Evolutionary conservation across 2,113 vertebrate species (phyloP), one percentile per base, ranked within the genome.

Genomic region (Xenus cinereus): DNA sequence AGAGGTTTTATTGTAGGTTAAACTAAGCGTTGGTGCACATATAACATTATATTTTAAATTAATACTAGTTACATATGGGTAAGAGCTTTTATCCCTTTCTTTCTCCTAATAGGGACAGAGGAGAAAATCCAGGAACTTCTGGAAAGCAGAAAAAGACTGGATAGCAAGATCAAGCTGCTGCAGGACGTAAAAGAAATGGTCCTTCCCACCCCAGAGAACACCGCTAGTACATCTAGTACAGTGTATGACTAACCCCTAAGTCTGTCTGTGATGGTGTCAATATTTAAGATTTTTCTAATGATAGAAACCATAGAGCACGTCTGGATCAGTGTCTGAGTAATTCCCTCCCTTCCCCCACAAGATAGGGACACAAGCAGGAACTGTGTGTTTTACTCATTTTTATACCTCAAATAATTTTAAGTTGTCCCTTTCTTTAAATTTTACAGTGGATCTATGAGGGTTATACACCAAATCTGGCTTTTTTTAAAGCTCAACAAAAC

Each of bases 91-190:
- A 30, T 77, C 45, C 26, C 30, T 68, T 59, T 90, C 50, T 46
- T 95, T 80, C 68, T 95, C 15, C 5, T 74, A 35, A 84, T 23
- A 98, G 98, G 54, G 90, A 92, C 97, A 84, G 94, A 97, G 28
- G 73, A 80, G 18, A 97, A 97, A 95, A 97, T 98, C 20, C 87
- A 92, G 45, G 67, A 97, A 43, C 93, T 94, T 89, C 60, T 97
- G 64, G 92, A 97, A 94, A 97, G 39, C 46, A 93, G 59, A 59
- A 93, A 68, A 93, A 82, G 76, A 51, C 76, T 98, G 89, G 97
- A 97, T 93, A 64, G 88, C 67, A 92, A 98, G 79, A 97, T 96
- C 28, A 73, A 97, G 19, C 74, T 97, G 21, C 96, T 98, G 48
- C 87, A 94, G 64, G 92, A 97, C 24, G 78, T 98, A 46, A 96